Conservation (phyloP, 2,888 invertebrate genomes). For the Petrolisthes manimaculis region DNA sequence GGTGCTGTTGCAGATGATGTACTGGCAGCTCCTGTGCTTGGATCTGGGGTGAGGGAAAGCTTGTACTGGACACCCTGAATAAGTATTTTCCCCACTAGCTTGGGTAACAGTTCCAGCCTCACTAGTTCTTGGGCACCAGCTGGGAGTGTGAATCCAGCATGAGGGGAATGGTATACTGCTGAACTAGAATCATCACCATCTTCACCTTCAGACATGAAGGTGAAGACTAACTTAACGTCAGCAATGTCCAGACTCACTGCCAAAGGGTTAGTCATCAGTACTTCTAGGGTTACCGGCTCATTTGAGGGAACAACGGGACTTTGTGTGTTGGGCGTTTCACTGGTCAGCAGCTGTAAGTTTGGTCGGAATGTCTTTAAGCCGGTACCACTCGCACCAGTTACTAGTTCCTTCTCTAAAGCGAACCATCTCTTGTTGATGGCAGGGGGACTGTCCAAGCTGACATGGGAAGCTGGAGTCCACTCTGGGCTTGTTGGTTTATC, state of each 20-base stretch:
- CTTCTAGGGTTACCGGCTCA: slow-evolving; percentile 85
- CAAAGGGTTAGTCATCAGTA: slow-evolving; percentile 82
- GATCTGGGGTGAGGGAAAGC: slow-evolving; percentile 54
- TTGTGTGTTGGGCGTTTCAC: slow-evolving; percentile 69
- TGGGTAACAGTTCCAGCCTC: slow-evolving; percentile 46
- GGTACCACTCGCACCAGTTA: slow-evolving; percentile 79
- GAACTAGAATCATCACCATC: slow-evolving; percentile 3
- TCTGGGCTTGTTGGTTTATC: slow-evolving; percentile 34
- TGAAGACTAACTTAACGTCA: slow-evolving; percentile 80
- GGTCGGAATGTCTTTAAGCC: slow-evolving; percentile 85
- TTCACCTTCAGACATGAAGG: slow-evolving; percentile 71
- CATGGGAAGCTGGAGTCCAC: slow-evolving; percentile 55
- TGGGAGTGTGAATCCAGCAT: slow-evolving; percentile 47
- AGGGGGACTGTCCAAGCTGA: slow-evolving; percentile 43
- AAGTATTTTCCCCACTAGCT: slow-evolving; percentile 43
- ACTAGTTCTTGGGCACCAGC: slow-evolving; percentile 56
- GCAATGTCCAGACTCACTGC: slow-evolving; percentile 80
- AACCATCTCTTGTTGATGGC: slow-evolving; percentile 47
- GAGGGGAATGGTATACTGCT: slow-evolving; percentile 27
- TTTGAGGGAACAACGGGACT: slow-evolving; percentile 68
- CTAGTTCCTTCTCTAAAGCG: slow-evolving; percentile 78
- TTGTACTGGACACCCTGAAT: slow-evolving; percentile 60
- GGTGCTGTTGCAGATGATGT: slow-evolving; percentile 25
- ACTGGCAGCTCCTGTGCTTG: slow-evolving; percentile 2
- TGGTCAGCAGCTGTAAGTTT: slow-evolving; percentile 79